phyloP scores from a whole-genome alignment of 2,113 vertebrate species.

The Cranoglanis bouderius region DNA sequence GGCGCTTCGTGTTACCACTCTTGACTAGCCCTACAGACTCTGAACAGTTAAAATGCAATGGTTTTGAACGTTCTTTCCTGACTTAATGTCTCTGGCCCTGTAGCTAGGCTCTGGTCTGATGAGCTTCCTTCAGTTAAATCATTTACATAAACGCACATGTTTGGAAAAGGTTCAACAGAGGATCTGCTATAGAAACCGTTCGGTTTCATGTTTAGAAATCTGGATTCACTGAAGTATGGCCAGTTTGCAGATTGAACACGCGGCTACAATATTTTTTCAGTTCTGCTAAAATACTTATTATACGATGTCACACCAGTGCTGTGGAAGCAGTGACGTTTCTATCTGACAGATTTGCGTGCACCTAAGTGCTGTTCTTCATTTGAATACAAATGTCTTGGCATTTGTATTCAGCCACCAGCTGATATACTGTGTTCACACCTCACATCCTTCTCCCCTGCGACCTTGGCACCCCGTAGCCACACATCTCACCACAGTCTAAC shows the following conservation, averaged over 20 bases:
- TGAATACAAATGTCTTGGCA: too few species aligned
- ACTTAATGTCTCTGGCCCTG: not conserved
- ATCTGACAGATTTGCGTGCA: not conserved
- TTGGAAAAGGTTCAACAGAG: not conserved
- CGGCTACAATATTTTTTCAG: not conserved
- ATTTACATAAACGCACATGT: not conserved
- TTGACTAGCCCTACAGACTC: not conserved
- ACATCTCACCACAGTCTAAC: constrained; percentile 50
- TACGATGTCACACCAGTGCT: not conserved
- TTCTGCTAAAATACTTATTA: not conserved
- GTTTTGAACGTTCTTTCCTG: not conserved
- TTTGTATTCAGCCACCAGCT: constrained; percentile 65
- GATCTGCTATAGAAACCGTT: not conserved
- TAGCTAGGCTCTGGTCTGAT: not conserved
- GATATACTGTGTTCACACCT: constrained; percentile 65
- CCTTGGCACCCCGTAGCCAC: constrained; percentile 43
- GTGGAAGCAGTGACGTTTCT: not conserved
- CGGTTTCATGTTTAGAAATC: not conserved
- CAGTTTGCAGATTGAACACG: not conserved
- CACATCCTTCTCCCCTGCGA: constrained; percentile 33
- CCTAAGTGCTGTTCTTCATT: constrained; percentile 18
- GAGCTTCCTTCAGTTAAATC: not conserved
- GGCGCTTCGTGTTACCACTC: not conserved
- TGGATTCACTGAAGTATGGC: not conserved
- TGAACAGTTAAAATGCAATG: not conserved